Conservation (phyloP, 2,888 invertebrate genomes). For the Netelia fuscicornis region DNA sequence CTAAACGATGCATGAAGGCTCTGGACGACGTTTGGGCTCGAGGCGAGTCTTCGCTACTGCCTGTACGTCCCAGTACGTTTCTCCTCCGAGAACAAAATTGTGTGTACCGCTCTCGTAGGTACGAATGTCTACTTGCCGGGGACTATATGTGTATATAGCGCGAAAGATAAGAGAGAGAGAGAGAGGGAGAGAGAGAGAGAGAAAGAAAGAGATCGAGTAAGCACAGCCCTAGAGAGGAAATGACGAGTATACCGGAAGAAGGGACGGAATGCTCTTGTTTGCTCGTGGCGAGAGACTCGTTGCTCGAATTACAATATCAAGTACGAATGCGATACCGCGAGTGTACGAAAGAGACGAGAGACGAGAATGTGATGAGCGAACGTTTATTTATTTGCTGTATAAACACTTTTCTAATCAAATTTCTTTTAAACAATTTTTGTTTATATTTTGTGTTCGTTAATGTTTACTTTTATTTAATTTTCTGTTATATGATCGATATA, state of each 20-base stretch:
- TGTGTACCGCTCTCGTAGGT: constrained; percentile 14
- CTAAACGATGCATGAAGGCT: constrained; percentile 54
- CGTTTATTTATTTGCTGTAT: too few species aligned
- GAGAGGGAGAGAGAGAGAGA: neutral
- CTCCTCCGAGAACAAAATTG: constrained; percentile 2
- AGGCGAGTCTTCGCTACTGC: constrained; percentile 20
- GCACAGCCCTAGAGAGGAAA: constrained; percentile 61
- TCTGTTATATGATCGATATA: too few species aligned
- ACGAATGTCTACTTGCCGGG: constrained; percentile 34
- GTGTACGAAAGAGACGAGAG: constrained; percentile 2
- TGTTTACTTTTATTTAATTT: too few species aligned
- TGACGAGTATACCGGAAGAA: constrained; percentile 68
- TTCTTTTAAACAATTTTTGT: too few species aligned
- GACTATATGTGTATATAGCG: too few species aligned
- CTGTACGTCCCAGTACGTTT: constrained; percentile 19
- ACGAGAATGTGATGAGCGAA: too few species aligned
- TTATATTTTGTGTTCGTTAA: too few species aligned
- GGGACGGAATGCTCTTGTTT: constrained; percentile 49
- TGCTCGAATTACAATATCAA: constrained; percentile 24
- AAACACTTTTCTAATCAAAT: too few species aligned
- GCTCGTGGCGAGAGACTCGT: constrained; percentile 32
- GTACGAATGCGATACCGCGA: constrained; percentile 36
- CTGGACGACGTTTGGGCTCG: constrained; percentile 16
- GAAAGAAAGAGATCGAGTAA: constrained; percentile 22
- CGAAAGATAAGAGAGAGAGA: too few species aligned